Conservation (phyloP, 2,113 vertebrate genomes). For the Platysteira castanea region DNA sequence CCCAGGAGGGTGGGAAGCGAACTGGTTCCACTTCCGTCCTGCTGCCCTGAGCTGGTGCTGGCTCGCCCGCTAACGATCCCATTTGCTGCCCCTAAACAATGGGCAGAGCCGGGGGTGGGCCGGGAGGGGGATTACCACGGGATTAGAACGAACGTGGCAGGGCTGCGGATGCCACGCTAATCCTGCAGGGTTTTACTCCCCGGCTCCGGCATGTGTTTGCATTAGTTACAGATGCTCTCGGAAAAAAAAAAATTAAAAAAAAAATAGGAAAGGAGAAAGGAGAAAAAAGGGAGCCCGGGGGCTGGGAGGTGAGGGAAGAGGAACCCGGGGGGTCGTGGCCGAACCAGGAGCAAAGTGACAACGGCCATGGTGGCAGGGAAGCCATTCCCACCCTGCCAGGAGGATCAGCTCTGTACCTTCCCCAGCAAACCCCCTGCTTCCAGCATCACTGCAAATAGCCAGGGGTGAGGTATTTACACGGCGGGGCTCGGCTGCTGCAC, state of each 20-base stretch:
- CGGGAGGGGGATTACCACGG: slow-evolving; percentile 7
- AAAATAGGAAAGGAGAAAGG: not conserved
- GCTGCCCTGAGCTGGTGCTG: slow-evolving; percentile 41
- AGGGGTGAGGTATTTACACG: not conserved
- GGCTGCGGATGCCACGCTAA: slow-evolving; percentile 25
- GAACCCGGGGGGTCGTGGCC: not conserved
- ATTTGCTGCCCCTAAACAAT: slow-evolving; percentile 58
- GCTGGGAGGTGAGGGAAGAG: not conserved
- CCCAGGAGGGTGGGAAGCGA: not conserved
- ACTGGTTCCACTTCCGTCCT: not conserved
- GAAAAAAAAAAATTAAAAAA: not conserved
- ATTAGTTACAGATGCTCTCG: slow-evolving; percentile 34
- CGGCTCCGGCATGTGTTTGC: slow-evolving; percentile 1
- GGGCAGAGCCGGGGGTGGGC: slow-evolving; percentile 34
- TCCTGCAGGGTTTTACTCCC: slow-evolving; percentile 32
- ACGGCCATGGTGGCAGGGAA: not conserved
- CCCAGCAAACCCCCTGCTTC: not conserved
- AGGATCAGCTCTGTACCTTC: not conserved
- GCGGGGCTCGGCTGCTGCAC: fast-evolving
- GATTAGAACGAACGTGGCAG: slow-evolving; percentile 17
- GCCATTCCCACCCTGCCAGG: fast-evolving
- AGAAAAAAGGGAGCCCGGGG: not conserved
- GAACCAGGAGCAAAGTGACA: not conserved
- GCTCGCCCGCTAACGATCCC: slow-evolving; percentile 41
- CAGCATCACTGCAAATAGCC: not conserved